These are phyloP conservation scores for Abramis brama DNA, from an alignment of 2,113 vertebrate species.

Conservation along the genomic window DNA sequence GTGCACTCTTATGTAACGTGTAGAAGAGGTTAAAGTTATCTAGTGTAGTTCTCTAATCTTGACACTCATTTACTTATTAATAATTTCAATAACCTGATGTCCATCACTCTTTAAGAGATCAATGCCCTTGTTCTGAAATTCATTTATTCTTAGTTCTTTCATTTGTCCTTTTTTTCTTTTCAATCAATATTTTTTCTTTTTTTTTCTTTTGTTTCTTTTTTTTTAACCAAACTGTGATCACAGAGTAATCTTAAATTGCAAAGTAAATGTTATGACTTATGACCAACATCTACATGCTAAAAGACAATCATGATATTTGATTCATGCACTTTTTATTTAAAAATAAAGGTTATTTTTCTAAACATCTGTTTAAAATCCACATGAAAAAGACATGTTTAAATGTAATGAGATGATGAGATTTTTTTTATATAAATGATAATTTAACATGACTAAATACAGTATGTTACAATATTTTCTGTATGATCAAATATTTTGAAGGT, in stretches of 20 bases:
- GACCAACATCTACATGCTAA: background rate
- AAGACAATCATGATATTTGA: background rate
- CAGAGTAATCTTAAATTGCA: background rate
- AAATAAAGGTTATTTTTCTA: slow-evolving; percentile 36
- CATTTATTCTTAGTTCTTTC: background rate
- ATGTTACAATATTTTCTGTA: background rate
- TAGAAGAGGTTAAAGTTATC: background rate
- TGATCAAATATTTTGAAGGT: background rate
- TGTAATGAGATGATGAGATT: background rate
- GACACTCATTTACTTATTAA: background rate
- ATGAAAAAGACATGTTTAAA: background rate
- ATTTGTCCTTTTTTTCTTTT: background rate
- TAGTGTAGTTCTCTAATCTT: background rate
- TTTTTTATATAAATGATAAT: background rate
- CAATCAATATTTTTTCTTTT: background rate
- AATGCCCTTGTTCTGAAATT: background rate
- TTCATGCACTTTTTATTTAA: background rate
- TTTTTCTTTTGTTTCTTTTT: background rate
- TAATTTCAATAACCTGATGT: background rate
- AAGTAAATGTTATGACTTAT: background rate
- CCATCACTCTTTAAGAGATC: background rate
- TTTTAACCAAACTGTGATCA: background rate
- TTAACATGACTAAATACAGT: background rate
- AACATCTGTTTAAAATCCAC: background rate
- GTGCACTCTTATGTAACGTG: slow-evolving; percentile 80